These are phyloP conservation scores for Tipula lateralis DNA, from an alignment of 2,888 invertebrate species.

Conservation along the genomic window DNA sequence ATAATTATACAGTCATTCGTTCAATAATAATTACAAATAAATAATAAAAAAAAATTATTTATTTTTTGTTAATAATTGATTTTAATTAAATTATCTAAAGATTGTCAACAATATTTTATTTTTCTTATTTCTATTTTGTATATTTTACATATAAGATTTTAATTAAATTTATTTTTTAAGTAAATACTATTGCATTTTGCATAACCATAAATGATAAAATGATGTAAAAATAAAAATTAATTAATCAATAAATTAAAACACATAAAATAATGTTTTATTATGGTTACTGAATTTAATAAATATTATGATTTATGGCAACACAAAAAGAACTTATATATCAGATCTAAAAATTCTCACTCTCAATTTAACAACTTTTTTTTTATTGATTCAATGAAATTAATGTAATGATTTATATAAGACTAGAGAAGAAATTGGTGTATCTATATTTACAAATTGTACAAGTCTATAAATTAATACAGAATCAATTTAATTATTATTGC, in stretches of 20 bases:
- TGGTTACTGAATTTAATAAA: neutral
- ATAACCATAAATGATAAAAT: neutral
- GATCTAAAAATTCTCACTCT: slow-evolving; percentile 19
- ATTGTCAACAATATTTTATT: slow-evolving; percentile 19
- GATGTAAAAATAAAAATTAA: no score
- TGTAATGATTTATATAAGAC: neutral
- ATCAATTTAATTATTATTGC: neutral
- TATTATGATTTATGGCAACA: neutral
- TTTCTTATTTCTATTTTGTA: neutral
- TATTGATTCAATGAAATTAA: neutral
- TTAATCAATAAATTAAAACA: neutral
- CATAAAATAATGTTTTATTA: neutral
- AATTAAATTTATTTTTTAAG: neutral
- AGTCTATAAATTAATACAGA: neutral
- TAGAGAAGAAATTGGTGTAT: neutral
- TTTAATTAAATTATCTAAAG: slow-evolving; percentile 20
- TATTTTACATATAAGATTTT: neutral
- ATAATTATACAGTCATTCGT: neutral
- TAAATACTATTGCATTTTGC: neutral
- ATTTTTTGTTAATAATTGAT: neutral
- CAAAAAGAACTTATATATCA: neutral
- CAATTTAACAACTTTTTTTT: neutral
- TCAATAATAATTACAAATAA: neutral
- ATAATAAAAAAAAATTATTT: no score
- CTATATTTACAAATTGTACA: neutral